These are phyloP conservation scores for Athrips mouffetella DNA, from an alignment of 2,888 invertebrate genomes.

Conservation along the genomic window DNA sequence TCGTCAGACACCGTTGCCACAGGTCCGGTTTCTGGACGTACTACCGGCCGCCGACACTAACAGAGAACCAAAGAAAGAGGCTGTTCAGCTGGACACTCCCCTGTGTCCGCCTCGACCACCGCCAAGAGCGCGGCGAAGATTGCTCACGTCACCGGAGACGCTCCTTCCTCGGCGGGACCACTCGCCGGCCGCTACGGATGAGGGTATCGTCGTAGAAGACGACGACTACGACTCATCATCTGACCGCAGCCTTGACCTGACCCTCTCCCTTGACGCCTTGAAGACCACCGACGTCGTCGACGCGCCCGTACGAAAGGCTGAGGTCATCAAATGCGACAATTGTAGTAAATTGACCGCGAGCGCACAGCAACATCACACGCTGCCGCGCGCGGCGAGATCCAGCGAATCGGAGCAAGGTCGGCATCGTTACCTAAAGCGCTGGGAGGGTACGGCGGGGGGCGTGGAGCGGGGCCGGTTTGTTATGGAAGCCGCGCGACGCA, in stretches of 20 bases:
- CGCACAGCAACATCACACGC: constrained; percentile 59
- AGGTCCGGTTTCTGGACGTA: constrained; percentile 85
- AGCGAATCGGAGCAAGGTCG: constrained; percentile 62
- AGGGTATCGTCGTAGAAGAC: constrained; percentile 75
- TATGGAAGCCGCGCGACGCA: constrained; percentile 65
- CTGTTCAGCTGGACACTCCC: constrained; percentile 52
- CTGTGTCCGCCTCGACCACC: constrained; percentile 63
- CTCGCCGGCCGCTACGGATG: constrained; percentile 72
- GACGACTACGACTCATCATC: constrained; percentile 78
- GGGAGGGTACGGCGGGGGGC: constrained; percentile 66
- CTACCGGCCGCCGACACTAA: constrained; percentile 78
- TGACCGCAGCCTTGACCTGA: constrained; percentile 75
- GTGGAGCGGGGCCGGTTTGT: constrained; percentile 61
- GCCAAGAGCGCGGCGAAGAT: constrained; percentile 65
- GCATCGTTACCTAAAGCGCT: constrained; percentile 64
- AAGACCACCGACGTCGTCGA: constrained; percentile 65
- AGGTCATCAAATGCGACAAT: constrained; percentile 68
- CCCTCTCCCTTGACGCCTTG: constrained; percentile 72
- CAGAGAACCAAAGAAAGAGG: constrained; percentile 60
- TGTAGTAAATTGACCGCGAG: constrained; percentile 63
- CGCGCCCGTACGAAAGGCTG: constrained; percentile 62
- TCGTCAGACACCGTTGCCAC: constrained; percentile 85
- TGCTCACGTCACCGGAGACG: constrained; percentile 62
- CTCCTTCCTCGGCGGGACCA: constrained; percentile 61
- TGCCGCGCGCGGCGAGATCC: constrained; percentile 64